Evolutionary conservation across 2,888 invertebrate species (phyloP), one percentile per base, ranked within the genome.

Genomic region (Drepanosiphum platanoidis): DNA sequence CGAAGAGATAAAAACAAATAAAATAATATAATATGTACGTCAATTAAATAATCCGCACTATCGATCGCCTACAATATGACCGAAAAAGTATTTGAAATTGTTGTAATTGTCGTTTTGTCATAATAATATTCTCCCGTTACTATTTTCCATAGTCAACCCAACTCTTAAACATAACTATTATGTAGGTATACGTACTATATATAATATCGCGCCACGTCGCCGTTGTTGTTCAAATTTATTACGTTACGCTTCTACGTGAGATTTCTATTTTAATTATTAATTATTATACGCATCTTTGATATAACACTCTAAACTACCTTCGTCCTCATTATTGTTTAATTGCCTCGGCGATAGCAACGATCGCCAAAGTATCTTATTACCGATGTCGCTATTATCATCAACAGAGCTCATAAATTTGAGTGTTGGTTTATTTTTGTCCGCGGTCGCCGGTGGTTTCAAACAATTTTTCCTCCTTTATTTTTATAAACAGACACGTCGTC

Each of bases 221-320:
- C n/a, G 61, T 61, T 61, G 27, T 61, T 61, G n/a, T 27, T n/a
- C 22, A 61, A 27, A 61, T 61, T 61, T 61, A 61, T 61, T 61
- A 61, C 61, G 9, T 27, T 61, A 1, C 61, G 61, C 61, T 52
- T 52, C n/a, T 61, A n/a, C 27, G 9, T 61, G 61, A 27, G 22
- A 27, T 61, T 2, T 61, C 61, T 61, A 22, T 22, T 61, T 61
- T 61, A 61, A 61, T 61, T 61, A 61, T n/a, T 61, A 61, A 61
- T 61, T 61, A 61, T 61, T 61, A 61, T 9, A 4, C 61, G n/a
- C 9, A 61, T 61, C 22, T 61, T 61, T 61, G 52, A 52, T 52
- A 52, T 52, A 52, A 61, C 27, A 61, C 61, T 61, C 9, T 61
- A 61, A 27, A 61, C 61, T 2, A 8, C 27, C 27, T 61, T 22